phyloP scores from a whole-genome alignment of 2,113 vertebrate species.

The Argyrosomus japonicus region DNA sequence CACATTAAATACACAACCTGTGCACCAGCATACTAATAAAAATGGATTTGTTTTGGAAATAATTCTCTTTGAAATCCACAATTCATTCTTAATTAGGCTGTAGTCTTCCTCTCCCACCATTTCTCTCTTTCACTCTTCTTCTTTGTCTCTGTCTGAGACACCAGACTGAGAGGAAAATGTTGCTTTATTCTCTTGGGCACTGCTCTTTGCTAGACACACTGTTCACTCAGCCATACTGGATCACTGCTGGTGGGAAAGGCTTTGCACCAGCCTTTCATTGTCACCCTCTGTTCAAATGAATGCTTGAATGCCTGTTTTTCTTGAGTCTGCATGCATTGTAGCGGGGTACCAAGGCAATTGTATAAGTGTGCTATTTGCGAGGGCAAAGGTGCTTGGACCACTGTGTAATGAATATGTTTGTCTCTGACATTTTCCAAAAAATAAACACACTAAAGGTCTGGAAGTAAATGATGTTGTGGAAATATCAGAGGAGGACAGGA shows the following conservation, averaged over 20 bases:
- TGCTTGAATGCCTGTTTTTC: neutral
- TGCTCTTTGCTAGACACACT: conserved; percentile 13
- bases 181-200: conserved; percentile 15
- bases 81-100: neutral
- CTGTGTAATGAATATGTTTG: neutral
- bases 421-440: neutral
- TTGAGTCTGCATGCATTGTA: neutral
- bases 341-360: neutral
- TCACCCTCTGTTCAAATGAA: neutral
- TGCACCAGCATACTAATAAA: neutral
- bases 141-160: conserved; percentile 6
- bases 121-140: neutral
- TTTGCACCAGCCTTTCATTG: conserved; percentile 17
- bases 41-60: conserved; percentile 19
- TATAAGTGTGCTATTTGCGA: neutral
- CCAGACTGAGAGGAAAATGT: conserved; percentile 1
- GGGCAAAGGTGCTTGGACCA: neutral
- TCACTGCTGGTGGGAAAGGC: neutral
- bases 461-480: neutral
- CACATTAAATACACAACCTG: neutral
- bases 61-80: conserved; percentile 15
- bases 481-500: neutral
- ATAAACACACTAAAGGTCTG: conserved; percentile 2
- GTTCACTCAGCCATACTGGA: conserved; percentile 28
- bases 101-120: neutral